phyloP scores from a whole-genome alignment of 2,113 vertebrate species.

The Pollachius pollachius region DNA sequence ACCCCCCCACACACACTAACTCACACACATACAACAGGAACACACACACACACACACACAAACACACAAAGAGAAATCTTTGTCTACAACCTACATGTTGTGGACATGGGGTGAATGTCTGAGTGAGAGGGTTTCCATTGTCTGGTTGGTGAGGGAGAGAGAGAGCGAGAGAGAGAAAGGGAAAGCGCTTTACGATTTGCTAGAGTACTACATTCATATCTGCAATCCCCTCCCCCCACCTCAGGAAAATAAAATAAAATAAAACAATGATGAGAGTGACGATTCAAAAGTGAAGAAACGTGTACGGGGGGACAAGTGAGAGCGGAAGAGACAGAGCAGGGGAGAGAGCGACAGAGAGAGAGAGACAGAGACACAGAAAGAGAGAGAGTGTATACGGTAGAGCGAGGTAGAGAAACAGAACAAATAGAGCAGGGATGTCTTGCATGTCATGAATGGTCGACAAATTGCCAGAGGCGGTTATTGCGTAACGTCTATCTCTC shows the following conservation, averaged over 20 bases:
- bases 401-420: constrained; percentile 1
- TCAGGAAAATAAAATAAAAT: not conserved
- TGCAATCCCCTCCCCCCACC: too few species aligned
- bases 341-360: constrained; percentile 11
- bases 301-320: not conserved
- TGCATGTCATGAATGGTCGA: constrained; percentile 16
- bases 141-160: constrained; percentile 33
- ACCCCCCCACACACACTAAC: not conserved
- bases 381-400: constrained; percentile 5
- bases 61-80: not conserved
- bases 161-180: constrained; percentile 12
- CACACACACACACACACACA: constrained; percentile 9
- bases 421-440: constrained; percentile 13
- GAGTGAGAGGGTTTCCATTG: constrained; percentile 29
- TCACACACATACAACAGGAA: constrained; percentile 2
- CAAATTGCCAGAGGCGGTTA: constrained; percentile 26
- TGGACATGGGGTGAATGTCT: not conserved
- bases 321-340: constrained; percentile 5
- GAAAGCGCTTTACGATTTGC: too few species aligned
- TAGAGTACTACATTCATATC: too few species aligned
- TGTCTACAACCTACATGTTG: not conserved
- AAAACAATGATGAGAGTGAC: constrained; percentile 3
- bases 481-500: constrained; percentile 27
- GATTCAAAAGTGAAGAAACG: not conserved
- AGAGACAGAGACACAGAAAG: constrained; percentile 10